Evolutionary conservation across 2,113 vertebrate genomes (phyloP).

Genomic region (Colaptes auratus): DNA sequence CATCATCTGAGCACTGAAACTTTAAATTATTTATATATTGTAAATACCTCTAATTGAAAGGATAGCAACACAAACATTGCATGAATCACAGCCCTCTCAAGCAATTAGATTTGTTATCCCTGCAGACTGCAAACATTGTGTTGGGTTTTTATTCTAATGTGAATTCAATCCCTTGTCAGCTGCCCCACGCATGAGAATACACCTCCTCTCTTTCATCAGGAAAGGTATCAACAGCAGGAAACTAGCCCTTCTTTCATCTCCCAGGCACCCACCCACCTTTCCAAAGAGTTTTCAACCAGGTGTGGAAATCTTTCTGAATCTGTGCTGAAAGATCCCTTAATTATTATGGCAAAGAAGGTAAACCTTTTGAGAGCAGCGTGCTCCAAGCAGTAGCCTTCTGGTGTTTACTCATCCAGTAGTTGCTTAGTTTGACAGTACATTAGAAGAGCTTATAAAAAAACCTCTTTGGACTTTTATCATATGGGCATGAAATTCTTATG

Average conservation of each 20-base stretch:
- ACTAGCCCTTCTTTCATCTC: constrained; percentile 72
- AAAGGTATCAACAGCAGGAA: constrained; percentile 62
- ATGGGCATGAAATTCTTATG: background rate
- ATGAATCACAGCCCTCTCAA: constrained; percentile 43
- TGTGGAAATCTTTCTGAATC: constrained; percentile 61
- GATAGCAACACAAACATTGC: constrained; percentile 37
- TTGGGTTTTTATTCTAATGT: constrained; percentile 54
- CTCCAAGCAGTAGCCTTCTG: constrained; percentile 47
- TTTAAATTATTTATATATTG: constrained; percentile 58
- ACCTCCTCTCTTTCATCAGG: constrained; percentile 67
- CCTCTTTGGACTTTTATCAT: background rate
- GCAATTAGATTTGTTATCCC: constrained; percentile 57
- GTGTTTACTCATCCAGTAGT: background rate
- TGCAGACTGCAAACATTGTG: constrained; percentile 31
- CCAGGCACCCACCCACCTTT: constrained; percentile 60
- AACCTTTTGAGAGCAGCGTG: constrained; percentile 40
- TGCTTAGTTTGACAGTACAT: background rate
- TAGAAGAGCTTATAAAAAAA: background rate
- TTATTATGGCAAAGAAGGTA: constrained; percentile 61
- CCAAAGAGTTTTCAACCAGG: constrained; percentile 64
- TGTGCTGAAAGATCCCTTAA: constrained; percentile 70
- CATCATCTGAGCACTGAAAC: constrained; percentile 40
- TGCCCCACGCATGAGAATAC: constrained; percentile 57
- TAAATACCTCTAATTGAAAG: constrained; percentile 9
- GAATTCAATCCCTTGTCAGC: constrained; percentile 48